phyloP scores from a whole-genome alignment of 92 coral and sea anemone genomes.

The Heteractis magnifica region DNA sequence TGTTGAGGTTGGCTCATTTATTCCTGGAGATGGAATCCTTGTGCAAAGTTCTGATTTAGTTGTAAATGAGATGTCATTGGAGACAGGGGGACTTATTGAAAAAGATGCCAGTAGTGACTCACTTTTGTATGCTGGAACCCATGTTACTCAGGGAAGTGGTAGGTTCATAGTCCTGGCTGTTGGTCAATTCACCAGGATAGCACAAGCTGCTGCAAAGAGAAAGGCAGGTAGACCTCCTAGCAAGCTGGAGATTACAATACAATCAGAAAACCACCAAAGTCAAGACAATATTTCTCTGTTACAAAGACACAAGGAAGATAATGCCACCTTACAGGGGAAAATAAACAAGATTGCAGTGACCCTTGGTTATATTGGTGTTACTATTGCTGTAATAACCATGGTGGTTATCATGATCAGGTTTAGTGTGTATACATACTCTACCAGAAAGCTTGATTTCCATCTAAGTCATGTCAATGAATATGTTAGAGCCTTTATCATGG shows the following conservation, averaged over 20 bases:
- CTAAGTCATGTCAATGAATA: slow-evolving; percentile 80
- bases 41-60: slow-evolving; percentile 78
- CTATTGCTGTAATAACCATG: slow-evolving; percentile 71
- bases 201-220: slow-evolving; percentile 14
- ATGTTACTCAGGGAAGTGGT: slow-evolving; percentile 89
- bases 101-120: slow-evolving; percentile 54
- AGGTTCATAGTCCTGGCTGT: slow-evolving; percentile 83
- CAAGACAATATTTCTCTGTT: slow-evolving; percentile 34
- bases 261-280: slow-evolving; percentile 1
- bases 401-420: slow-evolving; percentile 78
- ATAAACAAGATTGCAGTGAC: slow-evolving; percentile 74
- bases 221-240: slow-evolving; percentile 12
- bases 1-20: slow-evolving; percentile 76
- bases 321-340: slow-evolving; percentile 72
- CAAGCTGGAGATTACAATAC: slow-evolving; percentile 7
- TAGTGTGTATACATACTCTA: slow-evolving; percentile 70
- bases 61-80: slow-evolving; percentile 74
- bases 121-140: slow-evolving; percentile 82
- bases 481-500: slow-evolving; percentile 89
- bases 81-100: slow-evolving; percentile 46
- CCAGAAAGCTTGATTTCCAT: slow-evolving; percentile 47
- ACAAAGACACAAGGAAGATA: slow-evolving; percentile 54
- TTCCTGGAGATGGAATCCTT: slow-evolving; percentile 93
- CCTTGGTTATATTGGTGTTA: slow-evolving; percentile 76
- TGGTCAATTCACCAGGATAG: slow-evolving; percentile 59